These are phyloP conservation scores for Pentamera pediparva DNA, from an alignment of 53 echinoderm and acorn worm species.

Conservation along the genomic window DNA sequence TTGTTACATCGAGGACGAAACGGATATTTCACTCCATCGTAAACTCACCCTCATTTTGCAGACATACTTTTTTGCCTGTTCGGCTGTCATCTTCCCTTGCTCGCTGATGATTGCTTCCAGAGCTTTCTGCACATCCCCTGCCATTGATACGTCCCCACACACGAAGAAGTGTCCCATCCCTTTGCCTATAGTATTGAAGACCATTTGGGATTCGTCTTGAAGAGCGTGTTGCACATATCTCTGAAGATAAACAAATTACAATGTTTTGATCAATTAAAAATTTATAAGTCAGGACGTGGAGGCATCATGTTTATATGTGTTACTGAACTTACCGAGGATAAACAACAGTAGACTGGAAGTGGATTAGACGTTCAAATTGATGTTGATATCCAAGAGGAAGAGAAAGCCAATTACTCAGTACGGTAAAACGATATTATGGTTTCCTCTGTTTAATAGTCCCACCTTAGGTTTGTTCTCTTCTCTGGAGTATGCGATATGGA, in stretches of 20 bases:
- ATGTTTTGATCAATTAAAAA: no score
- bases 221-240: constrained; percentile 84
- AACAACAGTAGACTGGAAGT: no score
- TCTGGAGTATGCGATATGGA: constrained; percentile 56
- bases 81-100: constrained; percentile 54
- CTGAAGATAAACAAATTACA: constrained; percentile 49
- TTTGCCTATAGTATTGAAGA: constrained; percentile 56
- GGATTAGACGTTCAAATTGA: no score
- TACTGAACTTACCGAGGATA: no score
- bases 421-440: no score
- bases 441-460: no score
- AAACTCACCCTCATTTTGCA: constrained; percentile 45
- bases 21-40: no score
- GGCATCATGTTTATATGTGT: no score
- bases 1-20: no score
- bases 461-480: constrained; percentile 57
- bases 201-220: constrained; percentile 44
- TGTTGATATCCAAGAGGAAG: no score
- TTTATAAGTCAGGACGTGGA: no score
- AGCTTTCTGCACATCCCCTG: constrained; percentile 79
- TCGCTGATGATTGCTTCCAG: constrained; percentile 61
- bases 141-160: constrained; percentile 97
- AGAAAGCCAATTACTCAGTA: no score
- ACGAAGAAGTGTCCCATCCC: constrained; percentile 86
- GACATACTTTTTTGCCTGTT: constrained; percentile 28